A percentile compares a stretch with the other conserved stretches of the same genome.
Evolutionary conservation across 2,888 invertebrate genomes (phyloP).

Genomic region (Octonoba sinensis): DNA sequence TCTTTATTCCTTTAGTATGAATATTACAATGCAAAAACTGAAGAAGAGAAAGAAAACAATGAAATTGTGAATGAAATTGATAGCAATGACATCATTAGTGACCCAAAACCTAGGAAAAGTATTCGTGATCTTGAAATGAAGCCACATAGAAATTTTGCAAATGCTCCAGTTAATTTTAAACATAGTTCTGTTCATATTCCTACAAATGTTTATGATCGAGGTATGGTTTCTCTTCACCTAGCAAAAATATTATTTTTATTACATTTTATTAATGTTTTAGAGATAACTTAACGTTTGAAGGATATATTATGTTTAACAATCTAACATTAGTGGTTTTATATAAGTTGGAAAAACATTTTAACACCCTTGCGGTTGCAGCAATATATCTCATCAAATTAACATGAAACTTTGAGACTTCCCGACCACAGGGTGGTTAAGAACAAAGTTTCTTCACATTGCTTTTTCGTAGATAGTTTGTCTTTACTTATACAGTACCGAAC

Average conservation of each 20-base stretch:
- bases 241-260: neutral
- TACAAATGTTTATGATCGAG: constrained; percentile 89
- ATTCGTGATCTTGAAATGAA: constrained; percentile 52
- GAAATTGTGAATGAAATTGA: constrained; percentile 7
- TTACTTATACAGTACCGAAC: too few species aligned
- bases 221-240: constrained; percentile 71
- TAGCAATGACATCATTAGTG: constrained; percentile 17
- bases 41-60: constrained; percentile 15
- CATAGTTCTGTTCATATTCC: constrained; percentile 93
- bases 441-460: neutral
- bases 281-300: too few species aligned
- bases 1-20: constrained; percentile 34
- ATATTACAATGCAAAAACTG: constrained; percentile 45
- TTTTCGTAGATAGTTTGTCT: neutral
- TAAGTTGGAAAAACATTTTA: neutral
- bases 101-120: constrained; percentile 29
- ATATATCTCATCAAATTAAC: too few species aligned
- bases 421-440: too few species aligned
- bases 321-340: too few species aligned
- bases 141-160: constrained; percentile 62
- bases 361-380: too few species aligned
- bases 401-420: too few species aligned
- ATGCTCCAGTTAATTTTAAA: constrained; percentile 75
- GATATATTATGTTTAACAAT: too few species aligned
- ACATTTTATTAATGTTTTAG: too few species aligned